A percentile compares a stretch with the other conserved stretches of the same genome.
phyloP scores from a whole-genome alignment of 2,888 invertebrate genomes.

The Temnothorax ravouxi region DNA sequence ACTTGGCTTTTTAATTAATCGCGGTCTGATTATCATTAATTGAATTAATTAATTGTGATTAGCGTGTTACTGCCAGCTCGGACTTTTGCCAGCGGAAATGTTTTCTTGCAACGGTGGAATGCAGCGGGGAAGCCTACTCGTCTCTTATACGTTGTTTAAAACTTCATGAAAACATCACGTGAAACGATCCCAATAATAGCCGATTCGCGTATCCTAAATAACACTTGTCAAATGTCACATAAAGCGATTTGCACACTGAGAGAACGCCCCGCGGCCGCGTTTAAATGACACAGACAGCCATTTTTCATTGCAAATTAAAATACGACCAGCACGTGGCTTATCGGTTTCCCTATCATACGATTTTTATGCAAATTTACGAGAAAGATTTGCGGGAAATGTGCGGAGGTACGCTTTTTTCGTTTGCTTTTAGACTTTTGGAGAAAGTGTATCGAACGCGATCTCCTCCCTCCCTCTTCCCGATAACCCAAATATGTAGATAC shows the following conservation, averaged over 20 bases:
- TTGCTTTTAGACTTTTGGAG: not conserved
- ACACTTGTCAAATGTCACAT: constrained; percentile 28
- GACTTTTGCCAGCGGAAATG: constrained; percentile 6
- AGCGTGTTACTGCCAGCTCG: not conserved
- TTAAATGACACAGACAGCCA: constrained; percentile 26
- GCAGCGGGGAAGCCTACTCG: not conserved
- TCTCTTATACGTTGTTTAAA: constrained; percentile 12
- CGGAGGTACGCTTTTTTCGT: not conserved
- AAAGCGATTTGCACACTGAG: constrained; percentile 19
- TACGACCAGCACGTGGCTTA: not conserved
- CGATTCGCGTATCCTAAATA: constrained; percentile 14
- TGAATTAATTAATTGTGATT: not conserved
- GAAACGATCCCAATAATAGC: constrained; percentile 39
- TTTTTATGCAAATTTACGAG: not conserved
- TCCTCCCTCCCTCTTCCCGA: not conserved
- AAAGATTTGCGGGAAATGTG: not conserved
- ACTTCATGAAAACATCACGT: constrained; percentile 42
- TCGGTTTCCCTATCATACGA: not conserved
- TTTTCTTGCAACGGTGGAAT: constrained; percentile 20
- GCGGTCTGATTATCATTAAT: not conserved
- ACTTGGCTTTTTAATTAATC: not conserved
- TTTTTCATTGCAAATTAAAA: not conserved
- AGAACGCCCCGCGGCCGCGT: not conserved
- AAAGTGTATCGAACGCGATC: too few species aligned
- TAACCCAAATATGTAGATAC: not conserved